These are phyloP conservation scores for Melanotaenia maccullochi DNA, from an alignment of 2,797 vertebrate genomes.

Conservation along the genomic window DNA sequence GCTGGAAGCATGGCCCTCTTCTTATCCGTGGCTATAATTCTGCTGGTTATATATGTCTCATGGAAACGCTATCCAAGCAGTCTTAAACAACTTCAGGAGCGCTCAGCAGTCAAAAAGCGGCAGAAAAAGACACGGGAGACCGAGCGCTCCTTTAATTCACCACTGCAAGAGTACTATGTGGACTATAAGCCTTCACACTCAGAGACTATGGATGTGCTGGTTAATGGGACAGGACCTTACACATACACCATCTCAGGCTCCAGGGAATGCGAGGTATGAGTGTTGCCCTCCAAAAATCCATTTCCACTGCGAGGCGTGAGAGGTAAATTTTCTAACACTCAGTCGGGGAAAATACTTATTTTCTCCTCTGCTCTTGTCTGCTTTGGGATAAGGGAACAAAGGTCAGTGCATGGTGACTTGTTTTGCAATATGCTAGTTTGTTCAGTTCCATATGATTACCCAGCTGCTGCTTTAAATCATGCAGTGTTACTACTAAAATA, in stretches of 20 bases:
- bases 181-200: constrained; percentile 99
- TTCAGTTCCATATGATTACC: constrained; percentile 63
- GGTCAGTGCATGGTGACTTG: constrained; percentile 80
- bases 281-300: constrained; percentile 93
- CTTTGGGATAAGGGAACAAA: constrained; percentile 73
- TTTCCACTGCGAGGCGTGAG: constrained; percentile 95
- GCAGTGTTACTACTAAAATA: constrained; percentile 58
- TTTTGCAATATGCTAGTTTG: constrained; percentile 61
- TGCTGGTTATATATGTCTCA: constrained; percentile 96
- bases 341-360: constrained; percentile 50
- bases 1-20: constrained; percentile 95
- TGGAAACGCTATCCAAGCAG: constrained; percentile 97
- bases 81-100: constrained; percentile 95
- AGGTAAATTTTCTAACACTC: constrained; percentile 91
- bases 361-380: constrained; percentile 62
- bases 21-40: constrained; percentile 94
- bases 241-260: constrained; percentile 99
- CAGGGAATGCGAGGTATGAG: constrained; percentile 99
- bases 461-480: constrained; percentile 63
- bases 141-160: constrained; percentile 92
- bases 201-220: constrained; percentile 98
- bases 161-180: constrained; percentile 99
- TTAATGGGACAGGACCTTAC: constrained; percentile 97
- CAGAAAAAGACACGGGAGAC: constrained; percentile 93
- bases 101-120: constrained; percentile 90